These are phyloP conservation scores for Cladopsammia gracilis DNA, from an alignment of 64 coral and sea anemone genomes.

Conservation along the genomic window DNA sequence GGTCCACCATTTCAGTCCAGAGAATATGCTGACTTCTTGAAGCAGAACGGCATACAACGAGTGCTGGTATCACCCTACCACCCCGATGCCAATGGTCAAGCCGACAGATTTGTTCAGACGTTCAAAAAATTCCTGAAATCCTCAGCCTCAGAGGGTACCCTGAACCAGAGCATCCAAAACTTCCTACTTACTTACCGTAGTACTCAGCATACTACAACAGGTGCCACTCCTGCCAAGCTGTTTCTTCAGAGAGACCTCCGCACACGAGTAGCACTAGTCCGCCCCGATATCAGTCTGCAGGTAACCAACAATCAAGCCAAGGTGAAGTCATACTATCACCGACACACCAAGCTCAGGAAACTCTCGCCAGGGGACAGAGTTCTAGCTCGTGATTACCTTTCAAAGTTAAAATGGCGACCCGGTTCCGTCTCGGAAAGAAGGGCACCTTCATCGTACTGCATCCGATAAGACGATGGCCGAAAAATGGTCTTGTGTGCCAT, in stretches of 20 bases:
- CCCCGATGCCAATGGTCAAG: slow-evolving; percentile 44
- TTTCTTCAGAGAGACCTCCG: too few species aligned
- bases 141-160: too few species aligned
- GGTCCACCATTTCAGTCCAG: slow-evolving; percentile 49
- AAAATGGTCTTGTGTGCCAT: too few species aligned
- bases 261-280: too few species aligned
- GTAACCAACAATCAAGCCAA: slow-evolving; percentile 5
- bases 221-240: too few species aligned
- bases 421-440: not conserved
- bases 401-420: not conserved
- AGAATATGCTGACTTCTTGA: slow-evolving; percentile 48
- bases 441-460: too few species aligned
- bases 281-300: too few species aligned
- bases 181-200: too few species aligned
- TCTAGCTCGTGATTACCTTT: not conserved
- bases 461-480: not conserved
- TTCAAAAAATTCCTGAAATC: too few species aligned
- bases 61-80: slow-evolving; percentile 58
- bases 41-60: slow-evolving; percentile 12
- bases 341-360: not conserved
- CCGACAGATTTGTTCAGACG: slow-evolving; percentile 38
- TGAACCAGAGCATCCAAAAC: too few species aligned
- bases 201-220: too few species aligned
- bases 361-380: not conserved
- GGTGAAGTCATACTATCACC: not conserved